Conservation (phyloP, 1,140 invertebrate species). For the Psilanteris sp. region DNA sequence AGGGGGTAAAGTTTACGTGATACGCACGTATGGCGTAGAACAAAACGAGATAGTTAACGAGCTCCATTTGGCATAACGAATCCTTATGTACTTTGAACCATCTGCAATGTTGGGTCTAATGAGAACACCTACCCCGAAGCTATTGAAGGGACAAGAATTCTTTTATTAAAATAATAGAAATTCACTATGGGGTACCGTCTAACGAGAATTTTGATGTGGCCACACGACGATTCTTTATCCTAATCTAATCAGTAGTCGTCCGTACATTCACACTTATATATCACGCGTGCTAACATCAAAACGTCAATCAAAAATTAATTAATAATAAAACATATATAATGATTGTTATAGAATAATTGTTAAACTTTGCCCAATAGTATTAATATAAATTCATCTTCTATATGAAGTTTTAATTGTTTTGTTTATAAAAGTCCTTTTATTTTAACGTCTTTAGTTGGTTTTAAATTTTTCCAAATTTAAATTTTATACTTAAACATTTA, state of each 20-base stretch:
- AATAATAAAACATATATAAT: too few relatives aligned
- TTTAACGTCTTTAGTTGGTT: too few relatives aligned
- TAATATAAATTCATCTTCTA: too few relatives aligned
- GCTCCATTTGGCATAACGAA: conserved; percentile 70
- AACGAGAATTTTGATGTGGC: conserved; percentile 69
- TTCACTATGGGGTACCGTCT: conserved; percentile 65
- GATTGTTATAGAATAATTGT: too few relatives aligned
- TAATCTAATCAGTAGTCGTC: conserved; percentile 28
- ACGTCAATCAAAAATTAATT: too few relatives aligned
- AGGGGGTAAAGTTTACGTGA: conserved; percentile 64
- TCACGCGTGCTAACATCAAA: too few relatives aligned
- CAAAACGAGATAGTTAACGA: conserved; percentile 69
- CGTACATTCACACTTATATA: conserved; percentile 25
- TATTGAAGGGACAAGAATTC: conserved; percentile 55
- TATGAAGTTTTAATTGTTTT: too few relatives aligned
- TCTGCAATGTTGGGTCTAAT: conserved; percentile 72
- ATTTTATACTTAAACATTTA: too few relatives aligned
- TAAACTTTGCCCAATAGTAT: too few relatives aligned
- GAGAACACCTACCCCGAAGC: conserved; percentile 63
- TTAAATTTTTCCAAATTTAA: too few relatives aligned
- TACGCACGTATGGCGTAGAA: conserved; percentile 60
- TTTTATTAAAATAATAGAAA: conserved; percentile 71
- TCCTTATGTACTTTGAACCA: conserved; percentile 72
- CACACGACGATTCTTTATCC: conserved; percentile 65
- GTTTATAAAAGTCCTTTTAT: too few relatives aligned